Percentiles rank a stretch among this genome's conserved stretches.
Conservation (phyloP, 2,888 invertebrate genomes). For the Limenitis arthemis region DNA sequence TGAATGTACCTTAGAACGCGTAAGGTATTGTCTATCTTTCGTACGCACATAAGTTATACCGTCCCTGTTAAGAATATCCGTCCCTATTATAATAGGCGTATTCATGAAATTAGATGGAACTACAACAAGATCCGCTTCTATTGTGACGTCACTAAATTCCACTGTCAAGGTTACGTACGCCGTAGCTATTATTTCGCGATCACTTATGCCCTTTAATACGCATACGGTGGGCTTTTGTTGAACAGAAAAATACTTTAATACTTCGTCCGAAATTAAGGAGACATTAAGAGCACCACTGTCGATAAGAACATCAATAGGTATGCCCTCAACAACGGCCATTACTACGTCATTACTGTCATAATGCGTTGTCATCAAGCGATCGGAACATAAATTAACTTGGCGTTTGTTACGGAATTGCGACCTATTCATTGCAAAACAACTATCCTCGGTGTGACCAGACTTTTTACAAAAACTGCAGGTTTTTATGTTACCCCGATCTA, state of each 20-base stretch:
- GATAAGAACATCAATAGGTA: conserved; percentile 26
- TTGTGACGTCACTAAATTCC: conserved; percentile 22
- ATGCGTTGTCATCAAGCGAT: no score
- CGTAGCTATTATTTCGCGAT: conserved; percentile 20
- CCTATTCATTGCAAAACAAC: conserved; percentile 23
- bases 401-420: conserved; percentile 11
- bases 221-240: conserved; percentile 12
- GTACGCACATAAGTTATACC: conserved; percentile 23
- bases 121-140: conserved; percentile 26
- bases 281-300: conserved; percentile 20
- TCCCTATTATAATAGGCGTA: conserved; percentile 24
- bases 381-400: conserved; percentile 22
- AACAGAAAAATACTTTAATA: not conserved
- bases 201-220: conserved; percentile 25
- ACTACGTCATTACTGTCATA: conserved; percentile 15
- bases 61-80: conserved; percentile 25
- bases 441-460: conserved; percentile 19
- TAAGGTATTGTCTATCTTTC: conserved; percentile 15
- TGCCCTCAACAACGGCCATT: conserved; percentile 20
- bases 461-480: conserved; percentile 26
- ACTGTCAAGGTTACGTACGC: conserved; percentile 17
- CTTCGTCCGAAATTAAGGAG: not conserved
- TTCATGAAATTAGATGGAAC: conserved; percentile 19
- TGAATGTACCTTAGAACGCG: not conserved
- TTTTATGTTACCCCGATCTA: no score